Evolutionary conservation across 2,888 invertebrate species (phyloP).

Genomic region (Eupithecia subumbrata): DNA sequence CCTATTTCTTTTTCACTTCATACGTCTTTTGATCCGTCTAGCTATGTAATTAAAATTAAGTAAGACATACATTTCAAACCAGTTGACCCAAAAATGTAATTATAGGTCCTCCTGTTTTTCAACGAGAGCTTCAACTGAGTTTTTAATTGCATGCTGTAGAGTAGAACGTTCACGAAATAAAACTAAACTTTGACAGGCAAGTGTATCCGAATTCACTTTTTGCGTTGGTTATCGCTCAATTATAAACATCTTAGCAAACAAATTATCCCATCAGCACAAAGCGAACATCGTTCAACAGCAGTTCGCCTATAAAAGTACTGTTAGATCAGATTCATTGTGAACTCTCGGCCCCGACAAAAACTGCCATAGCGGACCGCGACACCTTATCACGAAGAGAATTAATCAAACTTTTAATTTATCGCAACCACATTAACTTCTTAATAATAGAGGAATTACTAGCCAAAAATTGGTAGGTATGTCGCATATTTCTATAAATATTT

Average conservation of each 20-base stretch:
- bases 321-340: slow-evolving; percentile 32
- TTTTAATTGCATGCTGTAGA: background rate
- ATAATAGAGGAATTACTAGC: slow-evolving; percentile 62
- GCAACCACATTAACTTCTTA: slow-evolving; percentile 51
- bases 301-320: slow-evolving; percentile 40
- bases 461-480: slow-evolving; percentile 59
- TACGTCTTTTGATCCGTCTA: background rate
- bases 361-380: slow-evolving; percentile 21
- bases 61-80: slow-evolving; percentile 1
- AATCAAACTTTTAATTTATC: slow-evolving; percentile 45
- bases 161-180: background rate
- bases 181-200: slow-evolving; percentile 9
- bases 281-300: slow-evolving; percentile 25
- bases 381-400: slow-evolving; percentile 37
- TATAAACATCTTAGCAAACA: slow-evolving; percentile 9
- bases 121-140: background rate
- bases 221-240: background rate
- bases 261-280: slow-evolving; percentile 34
- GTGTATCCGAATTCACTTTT: slow-evolving; percentile 1
- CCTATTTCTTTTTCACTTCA: background rate
- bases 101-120: background rate
- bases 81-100: background rate
- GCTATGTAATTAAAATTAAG: background rate
- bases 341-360: slow-evolving; percentile 26
- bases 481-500: slow-evolving; percentile 56